Evolutionary conservation across 2,113 vertebrate genomes (phyloP).

Genomic region (Sinocyclocheilus anshuiensis): DNA sequence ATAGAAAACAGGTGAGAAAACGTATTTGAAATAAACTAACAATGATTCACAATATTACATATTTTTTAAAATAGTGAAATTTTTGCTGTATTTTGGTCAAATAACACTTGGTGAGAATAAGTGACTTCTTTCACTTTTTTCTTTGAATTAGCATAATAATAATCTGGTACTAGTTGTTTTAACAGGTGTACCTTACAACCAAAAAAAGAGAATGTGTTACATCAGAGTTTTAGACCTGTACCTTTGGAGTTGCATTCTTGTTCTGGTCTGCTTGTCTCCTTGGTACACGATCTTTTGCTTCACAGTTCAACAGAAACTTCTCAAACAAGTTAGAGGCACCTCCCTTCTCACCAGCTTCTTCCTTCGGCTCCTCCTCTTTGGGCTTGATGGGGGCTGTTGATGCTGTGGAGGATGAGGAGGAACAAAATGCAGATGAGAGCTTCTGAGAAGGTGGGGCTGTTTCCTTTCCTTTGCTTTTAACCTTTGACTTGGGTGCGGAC

Average conservation of each 20-base stretch:
- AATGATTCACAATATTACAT: not conserved
- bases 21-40: no score
- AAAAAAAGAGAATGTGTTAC: not conserved
- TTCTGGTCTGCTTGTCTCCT: constrained; percentile 64
- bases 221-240: constrained; percentile 35
- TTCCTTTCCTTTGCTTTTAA: constrained; percentile 68
- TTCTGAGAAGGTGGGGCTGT: constrained; percentile 46
- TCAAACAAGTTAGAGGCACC: constrained; percentile 75
- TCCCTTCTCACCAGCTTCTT: constrained; percentile 69
- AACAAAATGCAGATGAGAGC: constrained; percentile 62
- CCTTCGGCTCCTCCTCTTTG: constrained; percentile 71
- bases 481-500: constrained; percentile 52
- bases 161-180: not conserved
- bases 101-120: not conserved
- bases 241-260: constrained; percentile 68
- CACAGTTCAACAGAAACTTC: constrained; percentile 76
- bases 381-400: constrained; percentile 52
- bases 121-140: not conserved
- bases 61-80: no score
- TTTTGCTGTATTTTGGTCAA: not conserved
- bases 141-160: no score
- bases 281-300: constrained; percentile 76
- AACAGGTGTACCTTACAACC: no score
- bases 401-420: constrained; percentile 56
- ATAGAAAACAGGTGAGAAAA: no score